Evolutionary conservation across 2,888 invertebrate genomes (phyloP).

Genomic region (Volucella inanis): DNA sequence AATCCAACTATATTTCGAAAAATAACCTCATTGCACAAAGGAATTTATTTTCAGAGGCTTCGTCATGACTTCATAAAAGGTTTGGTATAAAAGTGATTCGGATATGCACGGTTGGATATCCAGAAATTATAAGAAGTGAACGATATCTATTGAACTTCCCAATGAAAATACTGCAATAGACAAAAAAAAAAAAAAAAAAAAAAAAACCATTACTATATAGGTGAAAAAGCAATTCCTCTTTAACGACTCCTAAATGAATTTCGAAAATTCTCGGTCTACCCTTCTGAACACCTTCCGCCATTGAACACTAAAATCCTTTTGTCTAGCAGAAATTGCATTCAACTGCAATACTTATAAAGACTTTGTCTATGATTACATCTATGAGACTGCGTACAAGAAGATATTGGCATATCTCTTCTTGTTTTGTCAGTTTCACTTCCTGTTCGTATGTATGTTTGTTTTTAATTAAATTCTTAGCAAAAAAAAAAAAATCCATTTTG

Average conservation of each 20-base stretch:
- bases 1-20: too few relatives aligned
- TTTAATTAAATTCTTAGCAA: slow-evolving; percentile 66
- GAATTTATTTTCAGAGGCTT: too few relatives aligned
- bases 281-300: slow-evolving; percentile 32
- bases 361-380: not conserved
- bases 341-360: not conserved
- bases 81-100: too few relatives aligned
- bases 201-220: too few relatives aligned
- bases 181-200: too few relatives aligned
- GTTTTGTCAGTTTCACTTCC: slow-evolving; percentile 25
- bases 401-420: slow-evolving; percentile 2
- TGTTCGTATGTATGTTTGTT: slow-evolving; percentile 50
- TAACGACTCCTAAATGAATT: slow-evolving; percentile 64
- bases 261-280: not conserved
- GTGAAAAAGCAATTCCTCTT: not conserved
- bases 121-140: too few relatives aligned
- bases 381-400: not conserved
- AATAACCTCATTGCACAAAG: too few relatives aligned
- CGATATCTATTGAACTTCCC: too few relatives aligned
- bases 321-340: slow-evolving; percentile 16
- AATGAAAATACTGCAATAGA: too few relatives aligned
- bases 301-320: slow-evolving; percentile 40
- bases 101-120: too few relatives aligned
- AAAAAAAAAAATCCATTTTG: slow-evolving; percentile 3
- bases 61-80: too few relatives aligned